A percentile compares a stretch with the other conserved stretches of the same genome.
Evolutionary conservation across 2,797 vertebrate genomes (phyloP).

Genomic region (Pterois miles): DNA sequence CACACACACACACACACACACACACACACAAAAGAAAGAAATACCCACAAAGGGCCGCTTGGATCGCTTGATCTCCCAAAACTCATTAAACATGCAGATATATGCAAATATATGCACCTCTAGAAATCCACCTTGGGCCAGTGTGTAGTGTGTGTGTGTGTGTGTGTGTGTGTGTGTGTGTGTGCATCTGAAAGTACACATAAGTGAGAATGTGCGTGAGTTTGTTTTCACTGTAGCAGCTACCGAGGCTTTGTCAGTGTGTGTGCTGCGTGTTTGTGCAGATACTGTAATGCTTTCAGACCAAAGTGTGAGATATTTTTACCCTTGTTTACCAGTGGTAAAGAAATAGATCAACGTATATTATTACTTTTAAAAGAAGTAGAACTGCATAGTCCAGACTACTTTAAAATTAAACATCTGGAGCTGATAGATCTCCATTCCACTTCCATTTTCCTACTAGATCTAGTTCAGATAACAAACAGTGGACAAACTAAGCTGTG

Average conservation of each 20-base stretch:
- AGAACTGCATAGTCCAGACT: neutral
- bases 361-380: conserved; percentile 6
- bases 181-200: conserved; percentile 44
- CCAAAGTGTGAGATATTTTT: conserved; percentile 21
- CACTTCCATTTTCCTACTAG: too few relatives aligned
- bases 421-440: neutral
- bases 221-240: conserved; percentile 39
- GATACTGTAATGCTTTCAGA: conserved; percentile 8
- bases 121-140: conserved; percentile 85
- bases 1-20: too few relatives aligned
- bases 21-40: conserved; percentile 57
- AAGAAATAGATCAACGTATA: neutral
- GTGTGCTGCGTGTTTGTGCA: conserved; percentile 29
- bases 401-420: neutral
- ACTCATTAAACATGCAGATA: conserved; percentile 83
- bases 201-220: conserved; percentile 42
- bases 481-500: neutral
- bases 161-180: neutral
- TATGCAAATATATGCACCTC: conserved; percentile 86
- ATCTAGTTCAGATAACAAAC: neutral
- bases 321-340: conserved; percentile 10
- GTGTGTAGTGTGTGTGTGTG: conserved; percentile 69
- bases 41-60: conserved; percentile 79
- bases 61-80: conserved; percentile 82
- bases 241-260: conserved; percentile 35